Evolutionary conservation across 2,797 vertebrate species (phyloP).

Genomic region (Leptatherina wallacei): DNA sequence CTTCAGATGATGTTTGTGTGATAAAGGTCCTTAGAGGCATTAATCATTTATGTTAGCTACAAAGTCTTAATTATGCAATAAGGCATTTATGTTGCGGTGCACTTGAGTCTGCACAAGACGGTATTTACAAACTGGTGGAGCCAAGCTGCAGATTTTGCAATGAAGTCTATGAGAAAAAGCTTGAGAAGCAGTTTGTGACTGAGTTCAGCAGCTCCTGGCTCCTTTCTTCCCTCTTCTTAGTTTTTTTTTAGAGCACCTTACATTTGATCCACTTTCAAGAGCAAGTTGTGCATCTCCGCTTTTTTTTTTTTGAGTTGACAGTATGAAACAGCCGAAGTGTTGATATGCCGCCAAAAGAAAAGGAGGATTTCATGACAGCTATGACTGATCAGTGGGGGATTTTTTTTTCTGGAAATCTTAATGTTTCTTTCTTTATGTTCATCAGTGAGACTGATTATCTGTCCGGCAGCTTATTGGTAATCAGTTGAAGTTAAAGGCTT

Average conservation of each 20-base stretch:
- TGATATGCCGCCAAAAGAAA: constrained; percentile 55
- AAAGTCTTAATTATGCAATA: constrained; percentile 29
- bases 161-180: constrained; percentile 31
- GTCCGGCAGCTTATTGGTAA: constrained; percentile 24
- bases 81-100: constrained; percentile 14
- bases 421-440: constrained; percentile 28
- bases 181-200: constrained; percentile 19
- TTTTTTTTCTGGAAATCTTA: constrained; percentile 10
- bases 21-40: constrained; percentile 13
- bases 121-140: neutral
- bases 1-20: constrained; percentile 3
- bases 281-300: constrained; percentile 1
- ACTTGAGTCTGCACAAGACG: neutral
- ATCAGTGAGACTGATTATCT: constrained; percentile 8
- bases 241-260: neutral
- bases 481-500: constrained; percentile 14
- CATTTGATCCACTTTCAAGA: constrained; percentile 22
- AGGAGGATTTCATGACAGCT: neutral
- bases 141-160: constrained; percentile 25
- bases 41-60: constrained; percentile 33
- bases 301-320: constrained; percentile 31
- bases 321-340: constrained; percentile 57
- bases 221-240: neutral
- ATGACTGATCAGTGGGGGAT: constrained; percentile 50
- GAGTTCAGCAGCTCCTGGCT: constrained; percentile 29